Base-by-base conservation (phyloP, 2,113 vertebrate species). In the Pseudopipra pipra region DNA sequence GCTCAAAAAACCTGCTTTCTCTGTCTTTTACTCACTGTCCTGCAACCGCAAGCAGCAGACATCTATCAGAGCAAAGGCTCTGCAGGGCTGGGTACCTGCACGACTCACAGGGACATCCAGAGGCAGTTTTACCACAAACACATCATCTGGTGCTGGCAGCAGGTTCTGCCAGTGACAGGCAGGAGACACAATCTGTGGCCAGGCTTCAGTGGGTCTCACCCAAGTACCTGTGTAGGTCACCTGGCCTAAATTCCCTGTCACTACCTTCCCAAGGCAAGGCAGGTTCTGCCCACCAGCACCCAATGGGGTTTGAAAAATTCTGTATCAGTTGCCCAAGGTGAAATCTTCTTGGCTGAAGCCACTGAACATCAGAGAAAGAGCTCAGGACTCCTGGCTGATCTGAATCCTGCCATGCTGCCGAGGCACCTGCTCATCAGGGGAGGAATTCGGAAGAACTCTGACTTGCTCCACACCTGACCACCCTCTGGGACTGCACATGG, bases 111-210 rank as follows among this genome's bases (percentile, higher is more conserved):
- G 10, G 8, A 46, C 49, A 72, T 5, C 8, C 75, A 35, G 67
- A 27, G 33, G 33, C 1, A 2, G 5, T 10, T 41, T 25, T 28
- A 47, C 25, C 76, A 59, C 59, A 16, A 16, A 51, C 0, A 0
- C 18, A 16, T 8, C 3, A 22, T 23, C 39, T 28, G 59, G 3
- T 37, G 67, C 52, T 63, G 16, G 2, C 37, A 47, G 24, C 24
- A 49, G 31, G 11, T 28, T 27, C 19, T 49, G 37, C 8, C 21
- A 43, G n/a, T 12, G 52, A 33, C 41, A 31, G 41, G 23, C 31
- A 46, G 44, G 31, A 51, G 39, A 11, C 52, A 37, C 17, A 37
- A 3, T 2, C 1, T 3, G 22, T 51, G 51, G 41, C 11, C 85
- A 74, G 55, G 4, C 9, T n/a, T 37, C 25, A 5, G 8, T 8